Evolutionary conservation across 37 sponge, comb jelly and placozoan genomes (phyloP), one percentile per base, ranked within the genome.

Genomic region (Axinella damicornis): DNA sequence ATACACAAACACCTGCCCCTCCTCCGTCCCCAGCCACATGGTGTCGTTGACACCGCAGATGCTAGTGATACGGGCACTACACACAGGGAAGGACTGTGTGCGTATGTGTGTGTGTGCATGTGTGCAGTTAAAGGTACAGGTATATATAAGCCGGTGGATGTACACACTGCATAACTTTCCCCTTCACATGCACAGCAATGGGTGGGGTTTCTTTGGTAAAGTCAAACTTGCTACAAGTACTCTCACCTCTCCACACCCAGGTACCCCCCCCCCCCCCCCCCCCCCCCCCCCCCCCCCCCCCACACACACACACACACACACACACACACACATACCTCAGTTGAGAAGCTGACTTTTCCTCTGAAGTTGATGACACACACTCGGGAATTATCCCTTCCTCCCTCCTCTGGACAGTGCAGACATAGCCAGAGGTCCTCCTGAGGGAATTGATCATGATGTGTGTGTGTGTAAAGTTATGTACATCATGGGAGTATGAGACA

Each of bases 1-100:
- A 27, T 60, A 83, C 34, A 95, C 46, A 66, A 65, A 76, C 28
- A 95, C 64, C 33, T 77, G 27, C 13, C 95, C 95, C 21, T 85
- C 59, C 28, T 88, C 86, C 5, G 89, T 85, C 0, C 95, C 95
- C 35, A 95, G 38, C 95, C 95, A 95, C 84, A 94, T 83, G 53
- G 71, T 74, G 57, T 87, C 72, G 40, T 66, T 91, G 2, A 95
- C 87, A 25, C 88, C 65, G 62, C 92, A 88, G 64, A 95, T 84
- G 81, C 69, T 60, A 31, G 92, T 88, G 38, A 95, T 85, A 65
- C 69, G 64, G 27, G 77, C 31, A 22, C 32, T 18, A 31, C 64
- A 80, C 57, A 88, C 66, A 41, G 72, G 79, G 32, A 83, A 78
- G 21, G 82, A 81, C 91, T 85, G 77, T 2, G 71, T 22, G 33